Base-by-base conservation (phyloP, 1,140 invertebrate species). In the Trypoxylus dichotomus region DNA sequence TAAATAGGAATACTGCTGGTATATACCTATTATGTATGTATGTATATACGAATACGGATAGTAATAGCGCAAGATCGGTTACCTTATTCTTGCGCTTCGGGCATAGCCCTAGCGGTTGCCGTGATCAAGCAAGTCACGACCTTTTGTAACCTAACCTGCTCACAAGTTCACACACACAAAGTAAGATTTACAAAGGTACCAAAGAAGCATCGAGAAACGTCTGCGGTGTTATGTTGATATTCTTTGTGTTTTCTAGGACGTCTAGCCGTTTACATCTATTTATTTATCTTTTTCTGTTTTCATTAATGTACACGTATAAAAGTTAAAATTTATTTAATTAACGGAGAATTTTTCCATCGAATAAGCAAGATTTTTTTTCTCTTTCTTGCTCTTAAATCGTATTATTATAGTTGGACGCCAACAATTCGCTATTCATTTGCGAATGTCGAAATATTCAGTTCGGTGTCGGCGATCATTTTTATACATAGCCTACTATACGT, bases 81-180 rank as follows among this genome's bases (percentile, higher is more conserved):
- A 54, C n/a, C 42, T n/a, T 47, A 32, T 13, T 75, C 74, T 75
- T 75, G 19, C 76, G 82, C 79, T 79, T 77, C 79, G 76, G 79
- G 81, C 82, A 80, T 85, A 84, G 81, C 83, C 27, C 47, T 29
- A 60, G 79, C 76, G 74, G 68, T 74, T 43, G 76, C 77, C 79
- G 58, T 79, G 79, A 79, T 76, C 79, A 74, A 82, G 76, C 81
- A 80, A 84, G 84, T 85, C 84, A 84, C 84, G 84, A 85, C 84
- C 84, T 84, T 84, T 85, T 78, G 83, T 85, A 84, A 85, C 84
- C 84, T 83, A 84, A 83, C 83, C 81, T 84, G 83, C 83, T 82
- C 83, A 83, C 83, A 83, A 82, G 80, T 84, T 84, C 82, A 84
- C 82, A 84, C 83, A 83, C 82, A 78, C 79, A 80, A 84, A 84